Evolutionary conservation across 2,797 vertebrate species (phyloP), one percentile per base, ranked within the genome.

Genomic region (Leptodactylus fallax): DNA sequence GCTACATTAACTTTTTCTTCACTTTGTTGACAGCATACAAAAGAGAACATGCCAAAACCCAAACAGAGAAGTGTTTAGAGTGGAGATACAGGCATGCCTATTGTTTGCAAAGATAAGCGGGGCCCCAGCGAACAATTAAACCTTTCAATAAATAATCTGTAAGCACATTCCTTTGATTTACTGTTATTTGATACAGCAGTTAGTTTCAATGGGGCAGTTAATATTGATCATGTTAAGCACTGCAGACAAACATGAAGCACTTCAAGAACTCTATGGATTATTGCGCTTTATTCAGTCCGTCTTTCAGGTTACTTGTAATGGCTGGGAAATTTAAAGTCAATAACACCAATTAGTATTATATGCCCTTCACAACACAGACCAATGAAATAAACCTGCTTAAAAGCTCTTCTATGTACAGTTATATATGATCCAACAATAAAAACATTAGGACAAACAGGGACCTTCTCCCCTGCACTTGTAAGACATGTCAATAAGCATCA

Each of bases 101-200:
- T 94, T 95, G 93, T 95, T 95, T 94, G 93, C 92, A 90, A 92
- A 93, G 94, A 95, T 95, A 95, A 95, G 94, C 93, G 92, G 93
- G 93, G 91, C 95, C 95, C 94, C 90, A 92, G 95, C 95, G 95
- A 94, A 95, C 95, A 95, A 96, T 96, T 96, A 96, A 94, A 95
- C 93, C 95, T 94, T 94, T 95, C 95, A 95, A 95, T 96, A 96
- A 96, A 95, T 96, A 96, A 96, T 95, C 95, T 95, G 93, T 94
- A 95, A 95, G 94, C 92, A 95, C 95, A 95, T 95, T 95, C 93
- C 92, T 95, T 94, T 96, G 95, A 96, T 95, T 95, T 95, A 96
- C 92, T 95, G 95, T 95, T 96, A 95, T 95, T 95, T 96, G 95
- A 95, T 96, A 95, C 92, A 95, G 94, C 95, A 94, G 94, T 96